A percentile compares a stretch with the other conserved stretches of the same genome.
Evolutionary conservation across 37 sponge, comb jelly and placozoan genomes (phyloP).

Genomic region (Halisarca cf. caerulea): DNA sequence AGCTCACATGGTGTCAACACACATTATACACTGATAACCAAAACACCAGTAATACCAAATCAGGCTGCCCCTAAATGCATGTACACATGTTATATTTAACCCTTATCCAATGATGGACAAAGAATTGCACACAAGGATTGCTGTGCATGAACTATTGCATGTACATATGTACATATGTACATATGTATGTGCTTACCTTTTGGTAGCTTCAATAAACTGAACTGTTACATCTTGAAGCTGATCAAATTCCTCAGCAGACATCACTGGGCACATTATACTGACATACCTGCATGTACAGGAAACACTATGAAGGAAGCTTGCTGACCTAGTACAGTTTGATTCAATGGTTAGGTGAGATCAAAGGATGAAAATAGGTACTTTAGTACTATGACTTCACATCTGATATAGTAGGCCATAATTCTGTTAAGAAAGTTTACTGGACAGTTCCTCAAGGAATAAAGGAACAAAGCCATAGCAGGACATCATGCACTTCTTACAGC

Average conservation of each 20-base stretch:
- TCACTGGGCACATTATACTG: slow-evolving; percentile 79
- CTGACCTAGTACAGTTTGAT: too few species aligned
- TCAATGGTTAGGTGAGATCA: too few species aligned
- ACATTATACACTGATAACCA: too few species aligned
- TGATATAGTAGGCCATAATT: too few species aligned
- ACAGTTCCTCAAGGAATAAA: too few species aligned
- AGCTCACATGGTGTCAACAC: too few species aligned
- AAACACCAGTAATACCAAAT: too few species aligned
- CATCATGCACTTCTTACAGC: too few species aligned
- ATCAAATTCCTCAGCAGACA: slow-evolving; percentile 64
- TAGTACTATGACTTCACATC: background rate
- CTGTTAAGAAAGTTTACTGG: too few species aligned
- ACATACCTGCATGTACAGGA: slow-evolving; percentile 63
- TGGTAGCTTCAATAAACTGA: slow-evolving; percentile 81
- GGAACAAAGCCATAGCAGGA: too few species aligned
- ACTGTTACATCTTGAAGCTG: slow-evolving; percentile 83
- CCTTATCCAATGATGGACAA: background rate
- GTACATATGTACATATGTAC: background rate
- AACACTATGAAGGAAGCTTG: background rate
- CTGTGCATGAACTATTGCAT: background rate
- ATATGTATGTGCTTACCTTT: slow-evolving; percentile 73
- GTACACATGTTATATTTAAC: too few species aligned
- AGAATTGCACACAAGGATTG: background rate
- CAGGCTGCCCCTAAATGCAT: too few species aligned
- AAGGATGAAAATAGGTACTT: background rate